phyloP scores from a whole-genome alignment of 2,888 invertebrate genomes.

The Clistopyga incitator region DNA sequence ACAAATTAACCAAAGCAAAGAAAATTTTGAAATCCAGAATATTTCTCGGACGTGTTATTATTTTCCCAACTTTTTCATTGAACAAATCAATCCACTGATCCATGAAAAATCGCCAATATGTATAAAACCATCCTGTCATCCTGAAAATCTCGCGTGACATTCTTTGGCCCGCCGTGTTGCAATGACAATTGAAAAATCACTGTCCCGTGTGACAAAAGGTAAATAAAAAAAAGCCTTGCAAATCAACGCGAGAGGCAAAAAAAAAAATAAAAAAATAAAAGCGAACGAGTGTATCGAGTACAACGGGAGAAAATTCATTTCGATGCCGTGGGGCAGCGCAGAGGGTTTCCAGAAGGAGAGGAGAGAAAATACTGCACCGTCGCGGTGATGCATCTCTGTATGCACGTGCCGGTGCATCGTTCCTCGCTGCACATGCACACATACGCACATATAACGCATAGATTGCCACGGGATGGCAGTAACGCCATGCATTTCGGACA shows the following conservation, averaged over 20 bases:
- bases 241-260: slow-evolving; percentile 40
- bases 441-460: slow-evolving; percentile 4
- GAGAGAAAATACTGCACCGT: slow-evolving; percentile 53
- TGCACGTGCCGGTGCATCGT: slow-evolving; percentile 36
- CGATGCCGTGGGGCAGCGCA: slow-evolving; percentile 36
- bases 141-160: background rate
- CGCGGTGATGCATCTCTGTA: slow-evolving; percentile 59
- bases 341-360: background rate
- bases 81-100: too few relatives aligned
- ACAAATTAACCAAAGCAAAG: too few relatives aligned
- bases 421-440: slow-evolving; percentile 24
- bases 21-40: too few relatives aligned
- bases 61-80: too few relatives aligned
- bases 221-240: slow-evolving; percentile 26
- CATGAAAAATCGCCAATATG: too few relatives aligned
- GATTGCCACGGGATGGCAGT: slow-evolving; percentile 49
- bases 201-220: slow-evolving; percentile 9
- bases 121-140: background rate
- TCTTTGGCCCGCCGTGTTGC: background rate
- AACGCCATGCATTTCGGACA: slow-evolving; percentile 59
- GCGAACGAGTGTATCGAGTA: slow-evolving; percentile 57
- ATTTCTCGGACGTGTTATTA: too few relatives aligned
- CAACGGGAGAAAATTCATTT: slow-evolving; percentile 61
- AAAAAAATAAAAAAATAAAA: slow-evolving; percentile 44
- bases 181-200: slow-evolving; percentile 25